A percentile compares a stretch with the other conserved stretches of the same genome.
Conservation (phyloP, 1,140 invertebrate species). For the Trichomalopsis sarcophagae region DNA sequence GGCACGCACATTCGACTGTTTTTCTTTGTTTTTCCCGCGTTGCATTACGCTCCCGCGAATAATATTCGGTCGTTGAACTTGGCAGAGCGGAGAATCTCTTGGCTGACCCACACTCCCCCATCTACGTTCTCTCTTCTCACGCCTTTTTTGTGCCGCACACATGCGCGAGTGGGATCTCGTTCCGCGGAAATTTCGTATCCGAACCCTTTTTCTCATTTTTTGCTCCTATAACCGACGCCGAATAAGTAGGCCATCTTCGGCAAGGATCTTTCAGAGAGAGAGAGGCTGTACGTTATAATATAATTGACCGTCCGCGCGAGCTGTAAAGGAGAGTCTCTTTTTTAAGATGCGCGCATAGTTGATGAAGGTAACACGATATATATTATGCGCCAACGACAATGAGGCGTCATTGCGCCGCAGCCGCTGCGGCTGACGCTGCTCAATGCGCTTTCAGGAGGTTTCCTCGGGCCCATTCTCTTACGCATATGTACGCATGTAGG, state of each 20-base stretch:
- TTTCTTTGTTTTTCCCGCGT: neutral
- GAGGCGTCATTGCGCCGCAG: neutral
- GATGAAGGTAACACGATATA: conserved; percentile 49
- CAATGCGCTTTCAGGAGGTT: neutral
- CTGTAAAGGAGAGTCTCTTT: neutral
- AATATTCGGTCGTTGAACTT: neutral
- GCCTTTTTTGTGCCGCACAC: conserved; percentile 56
- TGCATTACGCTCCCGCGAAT: neutral
- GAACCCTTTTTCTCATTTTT: conserved; percentile 29
- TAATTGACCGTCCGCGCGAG: no score
- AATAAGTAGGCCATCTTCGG: conserved; percentile 70
- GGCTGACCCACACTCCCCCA: no score
- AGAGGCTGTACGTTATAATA: no score
- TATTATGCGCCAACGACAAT: neutral
- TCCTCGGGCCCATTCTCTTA: conserved; percentile 9
- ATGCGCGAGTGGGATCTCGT: conserved; percentile 36
- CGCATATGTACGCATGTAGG: neutral
- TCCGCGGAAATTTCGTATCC: conserved; percentile 65
- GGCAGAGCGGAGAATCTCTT: neutral
- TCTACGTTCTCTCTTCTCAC: conserved; percentile 62
- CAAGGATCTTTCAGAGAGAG: conserved; percentile 58
- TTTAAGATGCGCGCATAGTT: conserved; percentile 27
- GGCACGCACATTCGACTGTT: neutral
- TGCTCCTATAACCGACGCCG: conserved; percentile 62
- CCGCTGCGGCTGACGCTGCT: neutral